A percentile compares a stretch with the other conserved stretches of the same genome.
Conservation (phyloP, 2,797 vertebrate species). For the Ateles fusciceps region DNA sequence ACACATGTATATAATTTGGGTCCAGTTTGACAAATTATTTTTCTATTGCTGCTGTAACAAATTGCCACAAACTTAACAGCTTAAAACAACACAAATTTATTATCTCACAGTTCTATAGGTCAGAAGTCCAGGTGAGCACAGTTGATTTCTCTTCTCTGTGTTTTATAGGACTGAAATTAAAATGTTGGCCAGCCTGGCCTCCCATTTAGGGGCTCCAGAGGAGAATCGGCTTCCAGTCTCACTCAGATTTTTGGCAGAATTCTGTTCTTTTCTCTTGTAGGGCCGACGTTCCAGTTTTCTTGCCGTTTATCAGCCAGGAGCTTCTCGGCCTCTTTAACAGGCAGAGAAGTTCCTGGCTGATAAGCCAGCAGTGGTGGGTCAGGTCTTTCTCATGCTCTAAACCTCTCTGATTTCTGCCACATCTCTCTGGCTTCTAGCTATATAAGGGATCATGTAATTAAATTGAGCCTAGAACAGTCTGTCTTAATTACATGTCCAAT, state of each 20-base stretch:
- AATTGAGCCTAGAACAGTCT: background rate
- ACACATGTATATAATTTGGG: background rate
- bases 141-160: background rate
- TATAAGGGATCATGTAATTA: background rate
- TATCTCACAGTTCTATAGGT: background rate
- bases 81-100: background rate
- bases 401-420: background rate
- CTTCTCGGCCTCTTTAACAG: background rate
- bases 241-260: background rate
- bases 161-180: background rate
- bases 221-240: background rate
- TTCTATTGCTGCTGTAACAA: background rate
- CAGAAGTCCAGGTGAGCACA: background rate
- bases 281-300: background rate
- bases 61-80: background rate
- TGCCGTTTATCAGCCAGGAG: background rate
- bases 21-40: background rate
- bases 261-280: background rate
- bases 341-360: background rate
- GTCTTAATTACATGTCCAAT: background rate
- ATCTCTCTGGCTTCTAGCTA: background rate
- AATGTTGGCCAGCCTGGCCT: background rate
- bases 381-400: background rate
- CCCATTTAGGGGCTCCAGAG: background rate
- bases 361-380: background rate